Conservation (phyloP, 2,888 invertebrate genomes). For the Chironomus tentans region DNA sequence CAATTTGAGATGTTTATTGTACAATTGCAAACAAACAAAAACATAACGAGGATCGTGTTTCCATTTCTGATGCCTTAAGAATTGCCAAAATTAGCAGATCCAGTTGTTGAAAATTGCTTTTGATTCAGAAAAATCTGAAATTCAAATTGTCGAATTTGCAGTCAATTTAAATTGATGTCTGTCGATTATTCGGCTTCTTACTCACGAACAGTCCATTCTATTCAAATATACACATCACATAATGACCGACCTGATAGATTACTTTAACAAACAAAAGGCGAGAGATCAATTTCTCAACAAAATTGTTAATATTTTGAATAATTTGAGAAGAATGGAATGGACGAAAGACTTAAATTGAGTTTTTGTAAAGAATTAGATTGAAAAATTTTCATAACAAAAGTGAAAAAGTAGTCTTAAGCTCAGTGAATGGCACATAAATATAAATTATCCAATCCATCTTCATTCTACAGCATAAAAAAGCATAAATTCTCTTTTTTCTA, state of each 20-base stretch:
- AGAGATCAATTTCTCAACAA: neutral
- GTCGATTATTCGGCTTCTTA: neutral
- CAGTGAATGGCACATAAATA: neutral
- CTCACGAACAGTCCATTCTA: neutral
- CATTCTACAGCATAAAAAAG: neutral
- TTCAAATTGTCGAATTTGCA: neutral
- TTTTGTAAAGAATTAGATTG: neutral
- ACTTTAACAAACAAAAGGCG: neutral
- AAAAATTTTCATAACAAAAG: slow-evolving; percentile 4
- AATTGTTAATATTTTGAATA: no score
- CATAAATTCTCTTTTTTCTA: neutral
- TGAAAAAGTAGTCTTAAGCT: neutral
- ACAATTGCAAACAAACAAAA: neutral
- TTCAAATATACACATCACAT: neutral
- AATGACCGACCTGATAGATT: neutral
- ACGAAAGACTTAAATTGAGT: neutral
- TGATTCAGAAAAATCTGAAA: neutral
- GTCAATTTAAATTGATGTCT: neutral
- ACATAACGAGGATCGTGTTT: neutral
- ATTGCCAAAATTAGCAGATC: neutral
- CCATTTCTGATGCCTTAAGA: neutral
- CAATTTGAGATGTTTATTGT: neutral
- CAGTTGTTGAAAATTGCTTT: neutral
- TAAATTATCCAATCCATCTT: slow-evolving; percentile 14
- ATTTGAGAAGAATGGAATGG: no score